Evolutionary conservation across 1,140 invertebrate genomes (phyloP).

Genomic region (Danaus melanippus): DNA sequence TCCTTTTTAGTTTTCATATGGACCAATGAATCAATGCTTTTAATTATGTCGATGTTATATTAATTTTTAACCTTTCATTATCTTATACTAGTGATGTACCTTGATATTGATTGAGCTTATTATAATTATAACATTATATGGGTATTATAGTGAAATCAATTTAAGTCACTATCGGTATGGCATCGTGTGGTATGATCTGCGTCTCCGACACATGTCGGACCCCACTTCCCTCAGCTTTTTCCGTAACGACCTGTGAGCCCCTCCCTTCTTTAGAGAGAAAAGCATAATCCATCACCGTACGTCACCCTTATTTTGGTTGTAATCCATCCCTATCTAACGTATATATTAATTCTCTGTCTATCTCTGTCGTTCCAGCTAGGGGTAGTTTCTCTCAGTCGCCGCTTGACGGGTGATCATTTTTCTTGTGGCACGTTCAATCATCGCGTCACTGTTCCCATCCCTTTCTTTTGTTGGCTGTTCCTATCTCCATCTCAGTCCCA

Average conservation of each 20-base stretch:
- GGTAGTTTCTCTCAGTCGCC: conserved; percentile 74
- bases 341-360: conserved; percentile 26
- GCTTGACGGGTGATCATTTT: conserved; percentile 74
- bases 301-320: conserved; percentile 72
- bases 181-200: conserved; percentile 15
- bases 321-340: conserved; percentile 42
- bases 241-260: conserved; percentile 74
- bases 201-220: conserved; percentile 66
- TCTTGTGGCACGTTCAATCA: conserved; percentile 74
- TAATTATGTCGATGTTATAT: no score
- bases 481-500: conserved; percentile 49
- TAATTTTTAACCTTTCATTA: no score
- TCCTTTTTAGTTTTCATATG: conserved; percentile 53
- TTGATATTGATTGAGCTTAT: no score
- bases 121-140: no score
- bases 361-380: conserved; percentile 61
- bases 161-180: conserved; percentile 56
- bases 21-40: conserved; percentile 2
- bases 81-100: no score
- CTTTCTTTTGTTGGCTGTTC: conserved; percentile 47
- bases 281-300: conserved; percentile 74
- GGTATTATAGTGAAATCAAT: conserved; percentile 58
- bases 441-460: conserved; percentile 70
- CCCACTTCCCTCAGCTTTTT: conserved; percentile 72
- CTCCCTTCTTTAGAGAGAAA: conserved; percentile 73